Conservation (phyloP, 2,797 vertebrate genomes). For the Danionella dracula region DNA sequence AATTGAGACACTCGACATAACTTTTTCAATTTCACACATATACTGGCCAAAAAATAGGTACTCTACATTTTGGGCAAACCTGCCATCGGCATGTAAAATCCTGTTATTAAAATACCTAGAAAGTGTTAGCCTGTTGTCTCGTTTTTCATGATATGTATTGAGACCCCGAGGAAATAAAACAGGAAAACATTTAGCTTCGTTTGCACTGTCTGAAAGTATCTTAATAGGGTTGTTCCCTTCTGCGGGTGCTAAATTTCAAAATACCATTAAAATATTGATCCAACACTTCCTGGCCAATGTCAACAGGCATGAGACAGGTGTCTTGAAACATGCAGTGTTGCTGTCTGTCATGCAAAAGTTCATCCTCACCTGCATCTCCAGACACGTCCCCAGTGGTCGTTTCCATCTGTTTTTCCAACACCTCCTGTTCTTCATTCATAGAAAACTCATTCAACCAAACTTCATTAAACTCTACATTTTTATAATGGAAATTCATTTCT, state of each 20-base stretch:
- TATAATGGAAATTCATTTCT: constrained; percentile 7
- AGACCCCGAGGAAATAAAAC: constrained; percentile 19
- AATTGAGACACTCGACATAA: constrained; percentile 36
- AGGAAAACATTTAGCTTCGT: constrained; percentile 35
- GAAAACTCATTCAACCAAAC: constrained; percentile 12
- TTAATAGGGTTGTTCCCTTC: constrained; percentile 35
- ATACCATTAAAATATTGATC: too few species aligned
- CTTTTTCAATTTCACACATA: constrained; percentile 24
- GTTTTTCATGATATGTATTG: constrained; percentile 7
- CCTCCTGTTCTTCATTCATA: neutral
- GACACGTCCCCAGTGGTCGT: rapidly evolving
- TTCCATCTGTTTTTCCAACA: neutral
- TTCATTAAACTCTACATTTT: constrained; percentile 20
- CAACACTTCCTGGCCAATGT: constrained; percentile 34
- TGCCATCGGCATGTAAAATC: constrained; percentile 33
- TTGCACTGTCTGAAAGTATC: constrained; percentile 11
- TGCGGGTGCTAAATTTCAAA: constrained; percentile 18
- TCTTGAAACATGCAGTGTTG: constrained; percentile 25
- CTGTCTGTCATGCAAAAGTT: constrained; percentile 23
- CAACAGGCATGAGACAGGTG: constrained; percentile 32
- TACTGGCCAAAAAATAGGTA: constrained; percentile 41
- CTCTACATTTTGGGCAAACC: constrained; percentile 32
- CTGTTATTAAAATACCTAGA: constrained; percentile 20
- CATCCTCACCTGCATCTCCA: too few species aligned
- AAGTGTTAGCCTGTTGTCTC: constrained; percentile 12